phyloP scores from a whole-genome alignment of 2,113 vertebrate species.

The Semnornis frantzii region DNA sequence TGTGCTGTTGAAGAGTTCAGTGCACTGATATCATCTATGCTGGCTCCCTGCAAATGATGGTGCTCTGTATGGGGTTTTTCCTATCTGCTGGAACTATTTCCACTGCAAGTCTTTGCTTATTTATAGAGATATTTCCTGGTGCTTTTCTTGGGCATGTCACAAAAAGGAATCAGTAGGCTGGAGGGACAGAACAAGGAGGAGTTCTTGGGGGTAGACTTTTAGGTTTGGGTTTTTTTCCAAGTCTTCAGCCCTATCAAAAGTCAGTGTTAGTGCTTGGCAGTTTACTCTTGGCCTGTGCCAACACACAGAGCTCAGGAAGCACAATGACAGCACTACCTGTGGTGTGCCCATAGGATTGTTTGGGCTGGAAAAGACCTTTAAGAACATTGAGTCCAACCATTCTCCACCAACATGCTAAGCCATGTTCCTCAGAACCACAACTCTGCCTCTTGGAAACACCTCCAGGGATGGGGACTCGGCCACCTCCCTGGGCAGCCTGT shows the following conservation, averaged over 20 bases:
- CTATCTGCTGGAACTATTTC: slow-evolving; percentile 35
- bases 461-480: too few species aligned
- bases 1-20: not conserved
- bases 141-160: slow-evolving; percentile 27
- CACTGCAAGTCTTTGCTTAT: slow-evolving; percentile 13
- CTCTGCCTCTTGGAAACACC: too few species aligned
- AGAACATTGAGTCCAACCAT: too few species aligned
- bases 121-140: slow-evolving; percentile 1
- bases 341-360: not conserved
- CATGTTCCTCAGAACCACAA: too few species aligned
- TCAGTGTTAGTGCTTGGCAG: not conserved
- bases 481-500: too few species aligned
- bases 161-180: not conserved
- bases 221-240: slow-evolving; percentile 15
- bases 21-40: not conserved
- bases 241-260: not conserved
- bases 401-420: too few species aligned
- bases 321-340: rapidly evolving
- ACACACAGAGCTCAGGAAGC: not conserved
- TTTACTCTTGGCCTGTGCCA: not conserved
- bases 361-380: too few species aligned
- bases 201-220: not conserved
- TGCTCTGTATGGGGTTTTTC: not conserved
- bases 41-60: not conserved
- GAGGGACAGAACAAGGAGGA: not conserved